phyloP scores from a whole-genome alignment of 2,888 invertebrate species.

The Siphlonurus alternatus region DNA sequence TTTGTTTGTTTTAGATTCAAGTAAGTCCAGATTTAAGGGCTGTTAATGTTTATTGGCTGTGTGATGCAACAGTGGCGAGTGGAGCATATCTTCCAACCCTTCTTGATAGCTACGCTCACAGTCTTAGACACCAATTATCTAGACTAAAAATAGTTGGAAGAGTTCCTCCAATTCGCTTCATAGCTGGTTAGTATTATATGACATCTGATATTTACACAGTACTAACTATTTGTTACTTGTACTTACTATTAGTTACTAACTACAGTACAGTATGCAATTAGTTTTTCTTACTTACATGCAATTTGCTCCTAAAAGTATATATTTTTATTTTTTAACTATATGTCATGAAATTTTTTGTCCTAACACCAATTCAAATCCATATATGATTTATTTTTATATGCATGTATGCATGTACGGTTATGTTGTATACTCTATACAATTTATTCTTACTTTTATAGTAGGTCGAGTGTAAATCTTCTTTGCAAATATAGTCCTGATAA shows the following conservation, averaged over 20 bases:
- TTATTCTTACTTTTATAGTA: too few relatives aligned
- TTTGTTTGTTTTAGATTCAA: slow-evolving; percentile 33
- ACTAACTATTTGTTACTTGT: too few relatives aligned
- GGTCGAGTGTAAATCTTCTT: too few relatives aligned
- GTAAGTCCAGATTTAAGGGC: slow-evolving; percentile 45
- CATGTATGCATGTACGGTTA: too few relatives aligned
- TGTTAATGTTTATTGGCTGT: slow-evolving; percentile 55
- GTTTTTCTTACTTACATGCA: too few relatives aligned
- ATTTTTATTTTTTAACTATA: neutral
- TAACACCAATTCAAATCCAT: neutral
- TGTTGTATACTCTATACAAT: too few relatives aligned
- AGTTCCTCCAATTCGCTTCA: slow-evolving; percentile 55
- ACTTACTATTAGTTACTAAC: too few relatives aligned
- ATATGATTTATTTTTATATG: too few relatives aligned
- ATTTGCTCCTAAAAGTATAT: too few relatives aligned
- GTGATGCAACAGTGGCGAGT: slow-evolving; percentile 26
- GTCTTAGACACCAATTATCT: slow-evolving; percentile 52
- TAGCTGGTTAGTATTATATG: slow-evolving; percentile 42
- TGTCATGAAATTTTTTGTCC: neutral
- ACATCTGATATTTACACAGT: too few relatives aligned
- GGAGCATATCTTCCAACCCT: slow-evolving; percentile 31
- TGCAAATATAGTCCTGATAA: too few relatives aligned
- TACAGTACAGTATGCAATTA: too few relatives aligned
- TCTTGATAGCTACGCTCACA: slow-evolving; percentile 37
- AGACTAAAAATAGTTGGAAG: slow-evolving; percentile 55